phyloP scores from a whole-genome alignment of 1,140 invertebrate genomes.

The Drosophila ogumai region DNA sequence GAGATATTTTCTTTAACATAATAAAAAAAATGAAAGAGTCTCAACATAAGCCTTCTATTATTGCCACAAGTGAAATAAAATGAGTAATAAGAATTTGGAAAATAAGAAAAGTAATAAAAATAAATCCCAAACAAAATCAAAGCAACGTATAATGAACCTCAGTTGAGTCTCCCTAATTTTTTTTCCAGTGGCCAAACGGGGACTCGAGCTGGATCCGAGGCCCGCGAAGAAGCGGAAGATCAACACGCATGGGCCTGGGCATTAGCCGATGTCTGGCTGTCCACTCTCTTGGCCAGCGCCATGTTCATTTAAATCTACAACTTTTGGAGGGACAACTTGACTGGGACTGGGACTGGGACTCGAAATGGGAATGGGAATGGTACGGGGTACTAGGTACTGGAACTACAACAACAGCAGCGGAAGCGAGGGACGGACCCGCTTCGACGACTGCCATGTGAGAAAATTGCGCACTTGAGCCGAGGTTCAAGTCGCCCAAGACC shows the following conservation, averaged over 20 bases:
- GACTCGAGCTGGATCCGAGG: conserved; percentile 15
- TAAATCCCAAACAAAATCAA: background rate
- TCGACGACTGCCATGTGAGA: conserved; percentile 67
- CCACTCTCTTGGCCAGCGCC: conserved; percentile 56
- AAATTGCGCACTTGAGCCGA: conserved; percentile 74
- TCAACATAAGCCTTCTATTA: background rate
- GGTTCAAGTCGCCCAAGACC: conserved; percentile 4
- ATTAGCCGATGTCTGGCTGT: conserved; percentile 62
- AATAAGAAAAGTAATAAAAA: no score
- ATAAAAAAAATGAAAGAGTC: no score
- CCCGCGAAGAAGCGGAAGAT: conserved; percentile 52
- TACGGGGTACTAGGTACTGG: background rate
- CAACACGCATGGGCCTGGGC: conserved; percentile 78
- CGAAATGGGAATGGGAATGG: conserved; percentile 25
- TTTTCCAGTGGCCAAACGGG: conserved; percentile 9
- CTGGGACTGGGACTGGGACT: conserved; percentile 46
- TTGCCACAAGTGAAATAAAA: background rate
- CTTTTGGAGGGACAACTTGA: conserved; percentile 83
- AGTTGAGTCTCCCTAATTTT: background rate
- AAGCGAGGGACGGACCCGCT: conserved; percentile 4
- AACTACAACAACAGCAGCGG: conserved; percentile 25
- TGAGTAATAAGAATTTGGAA: background rate
- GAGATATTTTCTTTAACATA: background rate
- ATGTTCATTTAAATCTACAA: conserved; percentile 84
- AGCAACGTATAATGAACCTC: no score